phyloP scores from a whole-genome alignment of 2,797 vertebrate species.

The Tadarida brasiliensis region DNA sequence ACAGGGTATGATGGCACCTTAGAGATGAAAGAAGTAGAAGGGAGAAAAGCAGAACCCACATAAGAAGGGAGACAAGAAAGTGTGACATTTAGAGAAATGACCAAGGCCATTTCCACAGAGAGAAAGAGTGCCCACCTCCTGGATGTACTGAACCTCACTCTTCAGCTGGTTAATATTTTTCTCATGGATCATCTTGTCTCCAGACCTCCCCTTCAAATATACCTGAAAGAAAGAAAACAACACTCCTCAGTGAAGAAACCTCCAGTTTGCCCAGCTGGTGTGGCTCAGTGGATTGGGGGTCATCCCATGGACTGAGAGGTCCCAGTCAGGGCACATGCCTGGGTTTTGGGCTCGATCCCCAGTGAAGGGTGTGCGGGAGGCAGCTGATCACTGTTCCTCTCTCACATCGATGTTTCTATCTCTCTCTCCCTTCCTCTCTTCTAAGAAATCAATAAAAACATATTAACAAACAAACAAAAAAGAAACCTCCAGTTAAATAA shows the following conservation, averaged over 20 bases:
- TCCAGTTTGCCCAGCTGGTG: not conserved
- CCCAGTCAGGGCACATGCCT: no score
- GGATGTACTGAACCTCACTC: constrained; percentile 94
- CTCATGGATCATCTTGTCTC: constrained; percentile 90
- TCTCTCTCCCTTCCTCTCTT: no score
- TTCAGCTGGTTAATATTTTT: constrained; percentile 93
- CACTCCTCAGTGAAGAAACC: not conserved
- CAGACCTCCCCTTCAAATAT: constrained; percentile 92
- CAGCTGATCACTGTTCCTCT: no score
- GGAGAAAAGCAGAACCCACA: not conserved
- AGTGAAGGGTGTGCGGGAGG: no score
- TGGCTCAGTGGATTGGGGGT: no score
- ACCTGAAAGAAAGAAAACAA: constrained; percentile 88
- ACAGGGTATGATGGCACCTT: not conserved
- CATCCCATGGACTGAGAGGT: no score
- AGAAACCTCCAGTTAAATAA: not conserved
- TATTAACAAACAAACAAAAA: not conserved
- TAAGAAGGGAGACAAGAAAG: not conserved
- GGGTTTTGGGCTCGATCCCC: no score
- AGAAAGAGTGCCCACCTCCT: constrained; percentile 90
- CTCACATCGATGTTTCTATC: no score
- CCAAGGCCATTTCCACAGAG: not conserved
- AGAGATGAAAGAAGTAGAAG: not conserved
- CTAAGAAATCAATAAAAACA: no score
- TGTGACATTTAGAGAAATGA: not conserved